Conservation (phyloP, 2,113 vertebrate species). For the Chamaetylas fuelleborni region DNA sequence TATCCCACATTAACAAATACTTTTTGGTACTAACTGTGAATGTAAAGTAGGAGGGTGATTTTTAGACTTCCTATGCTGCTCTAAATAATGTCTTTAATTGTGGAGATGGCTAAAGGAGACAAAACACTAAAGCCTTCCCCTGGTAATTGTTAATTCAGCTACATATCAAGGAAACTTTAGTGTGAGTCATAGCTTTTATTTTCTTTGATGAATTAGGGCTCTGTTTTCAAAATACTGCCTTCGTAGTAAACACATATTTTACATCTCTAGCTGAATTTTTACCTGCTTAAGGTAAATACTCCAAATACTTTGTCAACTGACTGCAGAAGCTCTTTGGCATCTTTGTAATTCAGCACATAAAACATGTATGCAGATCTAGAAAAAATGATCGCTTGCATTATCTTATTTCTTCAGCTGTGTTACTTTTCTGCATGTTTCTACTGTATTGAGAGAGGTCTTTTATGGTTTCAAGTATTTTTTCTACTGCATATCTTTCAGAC, state of each 20-base stretch:
- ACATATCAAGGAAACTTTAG: conserved; percentile 8
- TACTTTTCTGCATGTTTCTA: not conserved
- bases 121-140: not conserved
- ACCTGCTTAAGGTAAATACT: not conserved
- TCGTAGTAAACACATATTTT: conserved; percentile 26
- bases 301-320: not conserved
- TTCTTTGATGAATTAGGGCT: conserved; percentile 54
- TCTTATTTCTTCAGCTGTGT: not conserved
- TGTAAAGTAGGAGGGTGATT: not conserved
- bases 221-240: conserved; percentile 8
- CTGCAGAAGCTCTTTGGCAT: not conserved
- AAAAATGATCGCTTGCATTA: not conserved
- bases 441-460: not conserved
- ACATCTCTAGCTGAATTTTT: not conserved
- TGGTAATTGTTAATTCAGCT: conserved; percentile 46
- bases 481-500: not conserved
- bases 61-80: not conserved
- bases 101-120: not conserved
- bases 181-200: conserved; percentile 52
- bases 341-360: not conserved
- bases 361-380: not conserved
- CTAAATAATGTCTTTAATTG: conserved; percentile 14
- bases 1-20: not conserved
- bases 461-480: not conserved
- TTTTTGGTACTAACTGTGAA: not conserved